Evolutionary conservation across 1,140 invertebrate species (phyloP), one percentile per base, ranked within the genome.

Genomic region (Drosophila teissieri): DNA sequence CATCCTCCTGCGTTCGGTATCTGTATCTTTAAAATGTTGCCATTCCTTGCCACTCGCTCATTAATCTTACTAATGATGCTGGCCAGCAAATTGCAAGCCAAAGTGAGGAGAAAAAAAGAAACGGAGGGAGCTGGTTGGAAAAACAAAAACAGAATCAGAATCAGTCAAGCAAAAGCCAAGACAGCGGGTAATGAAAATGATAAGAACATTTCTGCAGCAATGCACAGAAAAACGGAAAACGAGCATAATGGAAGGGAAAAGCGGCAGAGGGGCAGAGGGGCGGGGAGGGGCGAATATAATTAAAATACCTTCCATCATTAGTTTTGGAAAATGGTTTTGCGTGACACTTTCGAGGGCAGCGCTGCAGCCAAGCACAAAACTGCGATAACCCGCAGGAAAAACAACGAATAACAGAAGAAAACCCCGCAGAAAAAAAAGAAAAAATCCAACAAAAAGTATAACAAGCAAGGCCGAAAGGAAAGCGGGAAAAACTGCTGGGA

Each of bases 241-340:
- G 36, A 65, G 70, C 64, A 27, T 51, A 51, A 51, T 34, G 42
- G 27, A 49, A 51, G 10, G 10, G 19, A 19, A 22, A 45, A 12
- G 1, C 22, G 4, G 27, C 8, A 2, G 8, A 12, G 24, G 40
- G 7, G n/a, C 15, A 15, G 46, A 15, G n/a, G 19, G 17, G 24
- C 12, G 17, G 34, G 15, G 51, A 36, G 40, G 42, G 39, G 24
- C 37, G 73, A 77, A 84, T 89, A 88, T 91, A 91, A 91, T 91
- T 91, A 91, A 91, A 91, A 91, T 91, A 84, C 89, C 89, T 91
- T 85, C 80, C 73, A 91, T 91, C 89, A 91, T 91, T 91, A 91
- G 81, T 82, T 81, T 86, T 62, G 64, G 57, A 79, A 67, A 80
- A 80, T 77, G 73, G 78, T 75, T 84, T 74, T 75, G 64, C 80